These are phyloP conservation scores for Diachrysia chrysitis DNA, from an alignment of 2,888 invertebrate species.

Conservation along the genomic window DNA sequence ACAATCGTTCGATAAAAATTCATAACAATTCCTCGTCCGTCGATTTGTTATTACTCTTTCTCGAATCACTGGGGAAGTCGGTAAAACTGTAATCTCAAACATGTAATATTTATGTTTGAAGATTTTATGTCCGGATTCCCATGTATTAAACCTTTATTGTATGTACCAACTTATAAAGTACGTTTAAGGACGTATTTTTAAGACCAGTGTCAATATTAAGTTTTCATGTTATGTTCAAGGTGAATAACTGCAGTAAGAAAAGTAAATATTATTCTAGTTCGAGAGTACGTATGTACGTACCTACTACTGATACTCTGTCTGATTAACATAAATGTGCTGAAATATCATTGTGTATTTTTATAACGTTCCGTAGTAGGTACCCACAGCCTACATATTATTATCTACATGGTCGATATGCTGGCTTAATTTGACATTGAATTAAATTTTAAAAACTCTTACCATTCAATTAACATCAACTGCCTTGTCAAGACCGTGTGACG, in stretches of 20 bases:
- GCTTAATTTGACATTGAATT: conserved; percentile 33
- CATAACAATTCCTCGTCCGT: conserved; percentile 38
- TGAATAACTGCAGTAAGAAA: conserved; percentile 5
- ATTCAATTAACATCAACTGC: conserved; percentile 9
- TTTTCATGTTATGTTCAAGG: conserved; percentile 19
- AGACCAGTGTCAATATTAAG: conserved; percentile 16
- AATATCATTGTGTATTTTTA: background rate
- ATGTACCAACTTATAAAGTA: background rate
- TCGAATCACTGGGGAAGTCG: conserved; percentile 18
- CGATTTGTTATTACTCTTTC: conserved; percentile 22
- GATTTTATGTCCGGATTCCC: background rate
- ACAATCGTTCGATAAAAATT: conserved; percentile 55
- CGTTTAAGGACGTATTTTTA: background rate
- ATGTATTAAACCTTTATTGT: background rate
- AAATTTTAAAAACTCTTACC: conserved; percentile 17
- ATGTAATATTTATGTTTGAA: conserved; percentile 8
- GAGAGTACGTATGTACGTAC: too few species aligned
- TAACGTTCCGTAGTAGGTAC: background rate
- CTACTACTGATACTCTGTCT: conserved; percentile 5
- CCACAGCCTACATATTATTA: background rate
- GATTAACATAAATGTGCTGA: conserved; percentile 22
- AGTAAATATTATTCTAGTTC: conserved; percentile 41
- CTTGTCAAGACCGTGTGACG: background rate
- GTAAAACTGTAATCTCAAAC: conserved; percentile 18
- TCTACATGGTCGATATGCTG: conserved; percentile 9